Base-by-base conservation (phyloP, 2,797 vertebrate genomes). In the Picus viridis region DNA sequence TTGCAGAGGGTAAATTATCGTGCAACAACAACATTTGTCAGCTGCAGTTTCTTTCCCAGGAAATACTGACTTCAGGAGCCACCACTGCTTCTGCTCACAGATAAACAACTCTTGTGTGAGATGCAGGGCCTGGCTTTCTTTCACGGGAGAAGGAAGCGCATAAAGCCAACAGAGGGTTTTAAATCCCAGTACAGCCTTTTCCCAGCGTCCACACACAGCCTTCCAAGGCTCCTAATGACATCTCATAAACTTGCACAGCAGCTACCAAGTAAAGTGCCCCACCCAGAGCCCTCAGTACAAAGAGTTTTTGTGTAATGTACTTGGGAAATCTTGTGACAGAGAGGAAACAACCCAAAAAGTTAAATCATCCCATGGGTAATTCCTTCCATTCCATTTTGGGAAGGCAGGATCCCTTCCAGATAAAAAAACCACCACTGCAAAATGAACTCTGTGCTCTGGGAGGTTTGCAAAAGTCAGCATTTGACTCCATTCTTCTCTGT, bases 261-360 rank as follows among this genome's bases (percentile, higher is more conserved):
- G 90, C 89, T 88, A 89, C 74, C 39, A 32, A 89, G 74, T 43
- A 41, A 22, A 76, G 88, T 29, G 85, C 87, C 77, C 89, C 92
- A 93, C 89, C 94, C 93, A 86, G 58, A 84, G 56, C 85, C 80
- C 75, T 89, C 47, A 6, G 85, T 70, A 96, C 91, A 95, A 96
- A 95, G 91, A 92, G 71, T 2, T 93, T 96, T 82, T 96, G 91
- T 95, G 80, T 69, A 84, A 86, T 16, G 77, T 77, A 84, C 71
- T 96, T 88, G 77, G 88, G 94, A 95, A 92, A 92, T 79, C 89
- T 93, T 88, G 87, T 91, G 96, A 96, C 83, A 91, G 85, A 93
- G 47, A 91, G 86, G 93, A 96, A 95, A 80, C 65, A 94, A 95
- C 86, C 77, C 68, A 83, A 63, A 77, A 96, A 71, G 64, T 91